These are phyloP conservation scores for Arctia plantaginis DNA, from an alignment of 2,888 invertebrate genomes.

Conservation along the genomic window DNA sequence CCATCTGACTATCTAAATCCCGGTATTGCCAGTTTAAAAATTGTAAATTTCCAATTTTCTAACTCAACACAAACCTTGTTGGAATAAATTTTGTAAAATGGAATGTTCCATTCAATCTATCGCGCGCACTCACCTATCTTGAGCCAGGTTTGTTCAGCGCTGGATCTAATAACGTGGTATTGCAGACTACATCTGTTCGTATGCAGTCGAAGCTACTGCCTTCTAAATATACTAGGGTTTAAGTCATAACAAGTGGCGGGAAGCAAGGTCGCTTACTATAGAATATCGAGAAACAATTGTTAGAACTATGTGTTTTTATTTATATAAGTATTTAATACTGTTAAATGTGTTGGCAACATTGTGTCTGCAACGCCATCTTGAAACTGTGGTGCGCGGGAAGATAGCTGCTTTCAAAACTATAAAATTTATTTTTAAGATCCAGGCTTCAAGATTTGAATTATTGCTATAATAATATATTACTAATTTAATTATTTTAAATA, in stretches of 20 bases:
- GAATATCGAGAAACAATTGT: not conserved
- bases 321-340: too few relatives aligned
- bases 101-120: conserved; percentile 40
- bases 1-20: not conserved
- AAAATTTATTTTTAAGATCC: too few relatives aligned
- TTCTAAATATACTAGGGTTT: conserved; percentile 38
- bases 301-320: too few relatives aligned
- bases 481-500: too few relatives aligned
- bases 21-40: not conserved
- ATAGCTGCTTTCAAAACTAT: too few relatives aligned
- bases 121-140: conserved; percentile 20
- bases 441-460: too few relatives aligned
- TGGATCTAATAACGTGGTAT: conserved; percentile 57
- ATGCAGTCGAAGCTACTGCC: conserved; percentile 41
- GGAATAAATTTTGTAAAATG: conserved; percentile 28
- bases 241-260: conserved; percentile 5
- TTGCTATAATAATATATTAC: too few relatives aligned
- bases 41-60: not conserved
- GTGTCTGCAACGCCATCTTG: too few relatives aligned
- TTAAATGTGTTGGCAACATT: too few relatives aligned
- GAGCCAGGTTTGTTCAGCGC: conserved; percentile 50
- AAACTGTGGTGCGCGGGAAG: too few relatives aligned
- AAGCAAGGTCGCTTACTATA: not conserved
- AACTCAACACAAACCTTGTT: conserved; percentile 4
- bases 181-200: conserved; percentile 59